Conservation (phyloP, 1,140 invertebrate genomes). For the Prorops nasuta region DNA sequence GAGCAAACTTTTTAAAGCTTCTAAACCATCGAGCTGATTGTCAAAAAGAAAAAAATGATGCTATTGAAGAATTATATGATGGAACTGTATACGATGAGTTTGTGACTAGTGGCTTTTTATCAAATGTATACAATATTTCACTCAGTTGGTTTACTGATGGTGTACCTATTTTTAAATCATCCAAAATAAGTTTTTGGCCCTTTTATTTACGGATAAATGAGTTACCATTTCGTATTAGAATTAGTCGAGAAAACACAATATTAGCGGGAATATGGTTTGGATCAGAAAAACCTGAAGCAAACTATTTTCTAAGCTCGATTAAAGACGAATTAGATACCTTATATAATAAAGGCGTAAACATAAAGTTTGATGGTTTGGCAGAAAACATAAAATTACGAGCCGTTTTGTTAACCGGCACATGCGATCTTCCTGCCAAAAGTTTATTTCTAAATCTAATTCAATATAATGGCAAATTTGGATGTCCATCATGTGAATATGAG, state of each 20-base stretch:
- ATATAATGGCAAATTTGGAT: no score
- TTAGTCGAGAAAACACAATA: conserved; percentile 28
- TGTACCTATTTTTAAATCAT: conserved; percentile 40
- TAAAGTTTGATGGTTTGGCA: neutral
- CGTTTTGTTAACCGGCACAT: conserved; percentile 15
- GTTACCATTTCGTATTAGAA: conserved; percentile 26
- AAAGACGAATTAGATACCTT: conserved; percentile 14
- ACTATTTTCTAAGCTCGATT: conserved; percentile 14
- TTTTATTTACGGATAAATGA: conserved; percentile 38
- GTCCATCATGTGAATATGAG: no score
- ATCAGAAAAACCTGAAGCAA: conserved; percentile 17
- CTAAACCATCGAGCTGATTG: no score
- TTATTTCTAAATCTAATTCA: conserved; percentile 17
- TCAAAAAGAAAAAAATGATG: conserved; percentile 3
- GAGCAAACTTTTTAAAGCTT: no score
- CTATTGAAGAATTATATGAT: neutral
- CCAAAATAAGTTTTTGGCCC: conserved; percentile 39
- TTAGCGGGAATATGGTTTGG: conserved; percentile 25
- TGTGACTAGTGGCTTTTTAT: conserved; percentile 19
- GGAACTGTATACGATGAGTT: conserved; percentile 7
- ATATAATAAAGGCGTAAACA: conserved; percentile 4
- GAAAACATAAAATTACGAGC: conserved; percentile 11
- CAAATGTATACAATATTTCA: conserved; percentile 26
- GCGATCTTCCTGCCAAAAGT: conserved; percentile 17
- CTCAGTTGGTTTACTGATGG: conserved; percentile 37